Conservation (phyloP, 2,113 vertebrate genomes). For the Dolichotis patagonum region DNA sequence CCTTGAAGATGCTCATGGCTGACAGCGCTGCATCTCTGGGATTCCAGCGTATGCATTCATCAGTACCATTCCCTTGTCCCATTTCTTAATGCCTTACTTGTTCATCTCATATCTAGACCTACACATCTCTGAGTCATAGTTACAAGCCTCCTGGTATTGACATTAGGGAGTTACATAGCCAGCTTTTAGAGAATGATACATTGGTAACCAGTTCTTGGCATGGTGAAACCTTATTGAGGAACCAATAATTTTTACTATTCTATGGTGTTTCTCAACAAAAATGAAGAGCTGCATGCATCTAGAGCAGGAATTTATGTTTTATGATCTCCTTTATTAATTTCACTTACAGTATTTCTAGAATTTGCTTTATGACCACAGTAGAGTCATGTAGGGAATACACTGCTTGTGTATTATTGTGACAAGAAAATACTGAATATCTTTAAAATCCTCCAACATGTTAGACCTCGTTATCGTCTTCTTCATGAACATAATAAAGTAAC, state of each 20-base stretch:
- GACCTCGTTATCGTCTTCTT: conserved; percentile 80
- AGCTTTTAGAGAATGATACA: conserved; percentile 76
- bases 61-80: conserved; percentile 85
- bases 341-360: conserved; percentile 81
- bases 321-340: conserved; percentile 81
- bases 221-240: conserved; percentile 66
- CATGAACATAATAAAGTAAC: conserved; percentile 69
- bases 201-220: conserved; percentile 65
- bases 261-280: conserved; percentile 77
- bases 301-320: conserved; percentile 84
- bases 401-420: conserved; percentile 83
- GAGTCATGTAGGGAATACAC: conserved; percentile 83
- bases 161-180: conserved; percentile 68
- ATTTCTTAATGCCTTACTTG: conserved; percentile 88
- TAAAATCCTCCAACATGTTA: conserved; percentile 70
- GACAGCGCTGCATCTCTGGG: conserved; percentile 84
- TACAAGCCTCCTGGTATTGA: conserved; percentile 80
- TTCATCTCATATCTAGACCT: conserved; percentile 86
- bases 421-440: conserved; percentile 80
- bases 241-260: conserved; percentile 75
- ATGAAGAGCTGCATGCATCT: conserved; percentile 81
- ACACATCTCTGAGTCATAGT: conserved; percentile 84
- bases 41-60: conserved; percentile 67
- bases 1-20: conserved; percentile 97
- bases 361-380: conserved; percentile 80